phyloP scores from a whole-genome alignment of 2,113 vertebrate species.

The Oncorhynchus tshawytscha region DNA sequence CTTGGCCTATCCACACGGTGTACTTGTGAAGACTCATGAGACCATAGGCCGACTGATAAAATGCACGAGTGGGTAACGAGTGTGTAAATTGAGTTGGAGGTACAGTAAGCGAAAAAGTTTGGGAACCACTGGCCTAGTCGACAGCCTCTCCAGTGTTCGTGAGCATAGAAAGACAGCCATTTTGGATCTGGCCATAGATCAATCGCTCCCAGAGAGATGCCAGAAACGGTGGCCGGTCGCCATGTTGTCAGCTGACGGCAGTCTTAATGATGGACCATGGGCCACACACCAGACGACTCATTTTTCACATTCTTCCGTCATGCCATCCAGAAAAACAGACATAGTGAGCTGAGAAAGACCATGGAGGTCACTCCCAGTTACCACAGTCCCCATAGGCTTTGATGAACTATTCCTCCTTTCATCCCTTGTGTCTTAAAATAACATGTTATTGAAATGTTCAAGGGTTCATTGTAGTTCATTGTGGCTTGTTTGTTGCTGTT shows the following conservation, averaged over 20 bases:
- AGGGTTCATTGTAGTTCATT: background rate
- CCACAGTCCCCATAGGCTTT: background rate
- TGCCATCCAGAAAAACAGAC: conserved; percentile 8
- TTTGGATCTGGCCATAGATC: conserved; percentile 22
- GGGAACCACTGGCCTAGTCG: background rate
- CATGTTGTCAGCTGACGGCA: conserved; percentile 26
- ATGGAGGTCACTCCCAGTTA: too few species aligned
- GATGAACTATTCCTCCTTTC: background rate
- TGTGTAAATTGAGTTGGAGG: too few species aligned
- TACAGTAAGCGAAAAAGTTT: background rate
- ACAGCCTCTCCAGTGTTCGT: too few species aligned
- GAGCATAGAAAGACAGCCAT: conserved; percentile 1
- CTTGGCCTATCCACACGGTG: too few species aligned
- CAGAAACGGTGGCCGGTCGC: background rate
- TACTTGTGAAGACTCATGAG: too few species aligned
- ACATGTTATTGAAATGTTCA: conserved; percentile 2
- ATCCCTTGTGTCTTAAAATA: background rate
- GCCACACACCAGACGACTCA: conserved; percentile 7
- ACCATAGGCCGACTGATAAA: too few species aligned
- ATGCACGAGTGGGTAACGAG: too few species aligned
- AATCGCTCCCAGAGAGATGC: conserved; percentile 5
- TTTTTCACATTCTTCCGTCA: conserved; percentile 8
- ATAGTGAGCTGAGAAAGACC: background rate
- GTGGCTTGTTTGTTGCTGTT: background rate
- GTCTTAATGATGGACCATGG: background rate